phyloP scores from a whole-genome alignment of 2,888 invertebrate species.

The Aspidiotus rigidus region DNA sequence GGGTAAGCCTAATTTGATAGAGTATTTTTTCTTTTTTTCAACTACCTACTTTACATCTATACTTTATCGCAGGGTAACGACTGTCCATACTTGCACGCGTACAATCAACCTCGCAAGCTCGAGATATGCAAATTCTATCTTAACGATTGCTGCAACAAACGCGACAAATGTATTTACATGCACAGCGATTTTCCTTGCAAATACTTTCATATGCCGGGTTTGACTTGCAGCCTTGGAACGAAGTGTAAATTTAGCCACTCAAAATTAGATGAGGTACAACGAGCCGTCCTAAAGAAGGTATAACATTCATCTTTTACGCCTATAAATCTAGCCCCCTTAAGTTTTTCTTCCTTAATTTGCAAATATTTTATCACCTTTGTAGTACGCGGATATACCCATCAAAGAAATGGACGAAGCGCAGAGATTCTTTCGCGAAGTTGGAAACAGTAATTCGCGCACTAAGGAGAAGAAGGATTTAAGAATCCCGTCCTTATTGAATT shows the following conservation, averaged over 20 bases:
- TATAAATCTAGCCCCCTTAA: neutral
- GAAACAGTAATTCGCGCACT: neutral
- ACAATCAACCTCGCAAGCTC: conserved; percentile 70
- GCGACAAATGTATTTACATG: conserved; percentile 91
- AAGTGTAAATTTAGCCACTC: conserved; percentile 90
- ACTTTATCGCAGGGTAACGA: conserved; percentile 55
- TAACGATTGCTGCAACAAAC: conserved; percentile 89
- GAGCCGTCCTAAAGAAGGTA: conserved; percentile 45
- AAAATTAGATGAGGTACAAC: conserved; percentile 70
- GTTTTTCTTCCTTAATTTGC: too few species aligned
- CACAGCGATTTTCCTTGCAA: conserved; percentile 96
- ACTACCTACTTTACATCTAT: neutral
- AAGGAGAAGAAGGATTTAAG: conserved; percentile 20
- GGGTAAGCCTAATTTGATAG: conserved; percentile 43
- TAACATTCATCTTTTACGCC: neutral
- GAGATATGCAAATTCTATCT: conserved; percentile 95
- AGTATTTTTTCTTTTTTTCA: too few species aligned
- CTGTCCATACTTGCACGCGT: conserved; percentile 79
- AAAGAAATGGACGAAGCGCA: conserved; percentile 25
- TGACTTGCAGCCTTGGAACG: conserved; percentile 64
- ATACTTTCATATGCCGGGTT: conserved; percentile 79
- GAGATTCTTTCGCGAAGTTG: conserved; percentile 1
- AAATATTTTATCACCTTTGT: neutral
- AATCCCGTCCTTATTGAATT: conserved; percentile 44
- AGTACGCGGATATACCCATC: conserved; percentile 24